phyloP scores from a whole-genome alignment of 2,797 vertebrate genomes.

The Ceyx erithaca region DNA sequence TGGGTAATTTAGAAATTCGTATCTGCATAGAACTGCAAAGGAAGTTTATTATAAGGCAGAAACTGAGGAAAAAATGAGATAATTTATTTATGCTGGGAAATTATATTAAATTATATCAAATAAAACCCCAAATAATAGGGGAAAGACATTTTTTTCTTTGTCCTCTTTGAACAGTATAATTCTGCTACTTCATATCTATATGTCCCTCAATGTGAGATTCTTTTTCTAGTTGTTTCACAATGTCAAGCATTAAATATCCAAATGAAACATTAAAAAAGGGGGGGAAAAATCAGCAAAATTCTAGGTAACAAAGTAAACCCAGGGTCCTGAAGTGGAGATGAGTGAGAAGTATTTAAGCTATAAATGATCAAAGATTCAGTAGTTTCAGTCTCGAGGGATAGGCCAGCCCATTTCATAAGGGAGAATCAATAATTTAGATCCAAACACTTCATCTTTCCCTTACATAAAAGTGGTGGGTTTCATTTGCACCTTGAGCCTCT shows the following conservation, averaged over 20 bases:
- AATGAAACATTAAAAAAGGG: neutral
- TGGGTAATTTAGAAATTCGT: constrained; percentile 44
- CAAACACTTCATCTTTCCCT: neutral
- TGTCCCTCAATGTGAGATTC: neutral
- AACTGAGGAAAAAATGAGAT: constrained; percentile 1
- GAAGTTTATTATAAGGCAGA: constrained; percentile 18
- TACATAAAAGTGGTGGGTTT: neutral
- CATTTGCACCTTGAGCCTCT: neutral
- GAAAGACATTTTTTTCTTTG: neutral
- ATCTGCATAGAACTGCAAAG: neutral
- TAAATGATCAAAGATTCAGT: neutral
- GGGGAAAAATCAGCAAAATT: neutral
- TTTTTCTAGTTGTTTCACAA: neutral
- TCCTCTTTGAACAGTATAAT: neutral
- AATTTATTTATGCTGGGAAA: constrained; percentile 5
- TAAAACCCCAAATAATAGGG: neutral
- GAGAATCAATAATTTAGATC: neutral
- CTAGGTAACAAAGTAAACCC: neutral
- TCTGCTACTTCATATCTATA: neutral
- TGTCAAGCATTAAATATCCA: neutral
- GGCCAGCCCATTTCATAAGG: neutral
- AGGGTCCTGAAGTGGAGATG: neutral
- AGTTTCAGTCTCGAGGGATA: neutral
- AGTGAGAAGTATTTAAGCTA: neutral
- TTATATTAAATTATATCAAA: neutral